Percentiles rank a stretch among this genome's conserved stretches.
These are phyloP conservation scores for Ceriagrion tenellum DNA, from an alignment of 2,888 invertebrate genomes.

Conservation along the genomic window DNA sequence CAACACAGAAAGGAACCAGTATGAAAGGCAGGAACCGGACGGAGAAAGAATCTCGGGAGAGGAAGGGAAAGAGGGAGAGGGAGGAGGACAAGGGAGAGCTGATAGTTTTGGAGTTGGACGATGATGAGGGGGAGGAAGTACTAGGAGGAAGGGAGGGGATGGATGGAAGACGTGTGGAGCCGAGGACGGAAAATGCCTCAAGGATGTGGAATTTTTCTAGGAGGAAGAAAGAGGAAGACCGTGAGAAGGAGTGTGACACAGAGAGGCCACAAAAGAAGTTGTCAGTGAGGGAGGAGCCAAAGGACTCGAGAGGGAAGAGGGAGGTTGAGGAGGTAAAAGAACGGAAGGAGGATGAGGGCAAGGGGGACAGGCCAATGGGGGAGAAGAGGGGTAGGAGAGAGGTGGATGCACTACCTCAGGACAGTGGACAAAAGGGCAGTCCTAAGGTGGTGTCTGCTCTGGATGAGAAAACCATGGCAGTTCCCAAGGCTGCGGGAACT, in stretches of 20 bases:
- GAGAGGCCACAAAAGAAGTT: neutral
- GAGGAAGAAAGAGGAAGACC: neutral
- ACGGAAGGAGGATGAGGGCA: neutral
- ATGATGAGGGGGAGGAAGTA: neutral
- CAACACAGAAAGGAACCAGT: neutral
- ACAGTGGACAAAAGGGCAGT: neutral
- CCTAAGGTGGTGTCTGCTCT: neutral
- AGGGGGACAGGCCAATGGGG: neutral
- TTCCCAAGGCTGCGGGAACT: neutral
- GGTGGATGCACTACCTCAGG: neutral
- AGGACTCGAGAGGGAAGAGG: neutral
- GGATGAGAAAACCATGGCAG: neutral
- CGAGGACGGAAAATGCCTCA: neutral
- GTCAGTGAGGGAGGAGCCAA: neutral
- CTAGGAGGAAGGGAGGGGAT: neutral
- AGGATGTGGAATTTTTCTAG: neutral
- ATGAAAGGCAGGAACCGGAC: neutral
- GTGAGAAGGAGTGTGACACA: neutral
- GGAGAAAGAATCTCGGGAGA: neutral
- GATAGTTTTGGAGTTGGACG: neutral
- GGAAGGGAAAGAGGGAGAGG: neutral
- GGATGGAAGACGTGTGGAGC: neutral
- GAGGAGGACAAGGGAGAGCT: neutral
- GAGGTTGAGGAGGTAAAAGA: neutral
- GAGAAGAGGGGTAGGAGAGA: neutral